Evolutionary conservation across 2,797 vertebrate species (phyloP).

Genomic region (Cryptoprocta ferox): DNA sequence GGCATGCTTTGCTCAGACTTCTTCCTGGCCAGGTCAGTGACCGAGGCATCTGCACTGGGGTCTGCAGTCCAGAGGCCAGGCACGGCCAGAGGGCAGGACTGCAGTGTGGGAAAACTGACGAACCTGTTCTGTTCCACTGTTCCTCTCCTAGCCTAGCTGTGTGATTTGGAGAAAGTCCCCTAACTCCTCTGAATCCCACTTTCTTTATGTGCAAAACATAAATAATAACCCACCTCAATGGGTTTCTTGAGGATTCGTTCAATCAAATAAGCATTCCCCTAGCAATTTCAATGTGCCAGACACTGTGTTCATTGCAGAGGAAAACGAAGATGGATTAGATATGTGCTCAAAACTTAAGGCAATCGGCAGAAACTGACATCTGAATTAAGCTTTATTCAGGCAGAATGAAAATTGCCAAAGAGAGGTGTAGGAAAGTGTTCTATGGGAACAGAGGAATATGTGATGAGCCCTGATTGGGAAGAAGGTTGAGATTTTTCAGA

Average conservation of each 20-base stretch:
- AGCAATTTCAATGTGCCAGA: neutral
- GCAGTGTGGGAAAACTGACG: neutral
- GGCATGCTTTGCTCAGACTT: neutral
- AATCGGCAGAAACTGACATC: slow-evolving; percentile 58
- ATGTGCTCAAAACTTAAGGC: neutral
- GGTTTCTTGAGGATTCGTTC: neutral
- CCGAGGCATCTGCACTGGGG: neutral
- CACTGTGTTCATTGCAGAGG: neutral
- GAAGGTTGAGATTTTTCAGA: neutral
- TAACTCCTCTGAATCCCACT: neutral
- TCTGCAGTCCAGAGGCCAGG: neutral
- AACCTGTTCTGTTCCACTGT: neutral
- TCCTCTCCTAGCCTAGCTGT: neutral
- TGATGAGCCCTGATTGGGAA: neutral
- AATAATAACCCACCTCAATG: neutral
- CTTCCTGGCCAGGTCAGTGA: neutral
- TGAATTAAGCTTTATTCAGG: slow-evolving; percentile 58
- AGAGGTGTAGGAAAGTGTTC: neutral
- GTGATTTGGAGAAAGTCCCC: neutral
- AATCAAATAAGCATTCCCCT: neutral
- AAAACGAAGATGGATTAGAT: neutral
- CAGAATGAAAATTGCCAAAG: slow-evolving; percentile 28
- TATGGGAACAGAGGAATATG: neutral
- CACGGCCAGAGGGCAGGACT: neutral
- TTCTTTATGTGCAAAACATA: neutral